phyloP scores from a whole-genome alignment of 1,140 invertebrate genomes.

The Cydia splendana region DNA sequence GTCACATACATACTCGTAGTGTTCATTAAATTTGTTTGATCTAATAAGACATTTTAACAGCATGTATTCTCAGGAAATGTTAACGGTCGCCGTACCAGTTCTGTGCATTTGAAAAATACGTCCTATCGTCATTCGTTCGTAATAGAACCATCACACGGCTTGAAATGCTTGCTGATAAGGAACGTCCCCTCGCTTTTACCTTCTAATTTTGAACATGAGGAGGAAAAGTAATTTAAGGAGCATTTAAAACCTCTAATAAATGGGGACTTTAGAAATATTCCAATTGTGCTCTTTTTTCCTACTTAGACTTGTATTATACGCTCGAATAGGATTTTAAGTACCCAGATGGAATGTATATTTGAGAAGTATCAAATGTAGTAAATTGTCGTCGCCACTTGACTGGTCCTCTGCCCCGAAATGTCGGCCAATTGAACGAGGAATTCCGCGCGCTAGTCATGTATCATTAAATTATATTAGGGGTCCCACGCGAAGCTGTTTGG shows the following conservation, averaged over 20 bases:
- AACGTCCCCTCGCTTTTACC: no score
- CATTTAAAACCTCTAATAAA: no score
- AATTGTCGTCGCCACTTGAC: neutral
- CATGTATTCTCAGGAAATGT: neutral
- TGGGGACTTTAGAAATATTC: no score
- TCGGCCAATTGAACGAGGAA: neutral
- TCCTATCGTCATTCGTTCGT: neutral
- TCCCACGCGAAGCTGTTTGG: neutral
- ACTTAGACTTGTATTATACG: neutral
- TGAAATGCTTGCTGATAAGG: neutral
- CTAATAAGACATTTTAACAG: neutral
- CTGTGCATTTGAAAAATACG: neutral
- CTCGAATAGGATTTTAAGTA: neutral
- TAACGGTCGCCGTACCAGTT: neutral
- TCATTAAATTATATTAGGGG: conserved; percentile 1
- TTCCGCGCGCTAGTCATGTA: conserved; percentile 15
- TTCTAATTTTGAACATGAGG: no score
- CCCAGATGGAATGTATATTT: neutral
- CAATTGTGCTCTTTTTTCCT: no score
- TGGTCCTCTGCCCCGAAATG: neutral
- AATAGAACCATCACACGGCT: neutral
- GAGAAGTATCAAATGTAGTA: neutral
- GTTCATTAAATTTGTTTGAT: no score
- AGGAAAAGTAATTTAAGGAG: no score
- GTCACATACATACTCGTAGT: no score